These are phyloP conservation scores for Gnatocerus cornutus DNA, from an alignment of 2,888 invertebrate genomes.

Conservation along the genomic window DNA sequence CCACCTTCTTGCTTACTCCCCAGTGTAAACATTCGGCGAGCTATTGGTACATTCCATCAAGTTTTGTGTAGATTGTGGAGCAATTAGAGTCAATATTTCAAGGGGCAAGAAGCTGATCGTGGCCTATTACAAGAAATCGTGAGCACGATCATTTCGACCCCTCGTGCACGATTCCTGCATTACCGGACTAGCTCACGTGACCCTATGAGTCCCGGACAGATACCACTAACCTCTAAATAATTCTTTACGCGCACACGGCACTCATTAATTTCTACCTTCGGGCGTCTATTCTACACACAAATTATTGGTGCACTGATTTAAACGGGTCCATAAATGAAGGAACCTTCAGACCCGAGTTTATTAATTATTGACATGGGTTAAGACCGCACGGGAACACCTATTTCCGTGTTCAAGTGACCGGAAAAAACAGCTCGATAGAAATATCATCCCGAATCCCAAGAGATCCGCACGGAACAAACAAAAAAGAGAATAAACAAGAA, in stretches of 20 bases:
- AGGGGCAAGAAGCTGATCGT: slow-evolving; percentile 53
- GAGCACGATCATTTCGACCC: slow-evolving; percentile 53
- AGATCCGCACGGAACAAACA: background rate
- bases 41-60: slow-evolving; percentile 19
- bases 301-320: slow-evolving; percentile 46
- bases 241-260: slow-evolving; percentile 34
- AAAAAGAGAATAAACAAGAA: no score
- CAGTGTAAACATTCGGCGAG: slow-evolving; percentile 15
- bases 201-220: slow-evolving; percentile 46
- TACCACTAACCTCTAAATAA: slow-evolving; percentile 51
- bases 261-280: slow-evolving; percentile 51
- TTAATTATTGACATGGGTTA: slow-evolving; percentile 34
- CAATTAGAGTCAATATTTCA: slow-evolving; percentile 54
- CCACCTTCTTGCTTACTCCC: background rate
- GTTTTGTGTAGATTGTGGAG: slow-evolving; percentile 43
- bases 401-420: slow-evolving; percentile 5
- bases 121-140: slow-evolving; percentile 54
- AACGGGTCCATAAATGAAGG: slow-evolving; percentile 13
- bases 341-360: slow-evolving; percentile 20
- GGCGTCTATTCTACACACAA: slow-evolving; percentile 24
- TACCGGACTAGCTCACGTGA: slow-evolving; percentile 50
- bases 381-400: background rate
- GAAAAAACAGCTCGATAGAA: slow-evolving; percentile 23
- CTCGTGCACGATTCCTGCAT: slow-evolving; percentile 54
- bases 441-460: slow-evolving; percentile 10